A percentile compares a stretch with the other conserved stretches of the same genome.
phyloP scores from a whole-genome alignment of 2,888 invertebrate genomes.

The Eudasyphora cyanicolor region DNA sequence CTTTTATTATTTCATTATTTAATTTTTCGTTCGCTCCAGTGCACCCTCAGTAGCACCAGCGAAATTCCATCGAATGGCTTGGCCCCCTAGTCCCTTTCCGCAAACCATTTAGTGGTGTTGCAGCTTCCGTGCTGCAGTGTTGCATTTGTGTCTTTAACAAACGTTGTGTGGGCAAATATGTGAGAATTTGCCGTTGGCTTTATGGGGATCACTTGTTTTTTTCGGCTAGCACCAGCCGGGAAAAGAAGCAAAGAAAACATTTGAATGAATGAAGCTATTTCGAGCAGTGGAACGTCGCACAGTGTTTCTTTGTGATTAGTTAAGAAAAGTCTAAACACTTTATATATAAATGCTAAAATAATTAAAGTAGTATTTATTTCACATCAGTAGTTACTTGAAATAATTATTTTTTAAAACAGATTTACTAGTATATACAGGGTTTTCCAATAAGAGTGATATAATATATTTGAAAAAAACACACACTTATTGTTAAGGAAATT shows the following conservation, averaged over 20 bases:
- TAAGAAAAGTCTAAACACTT: no score
- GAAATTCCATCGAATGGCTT: neutral
- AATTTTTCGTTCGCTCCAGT: conserved; percentile 23
- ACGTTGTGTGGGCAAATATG: neutral
- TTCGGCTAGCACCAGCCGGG: neutral
- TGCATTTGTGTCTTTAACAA: conserved; percentile 46
- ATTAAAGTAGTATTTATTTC: no score
- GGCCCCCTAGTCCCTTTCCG: neutral
- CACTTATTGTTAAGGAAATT: no score
- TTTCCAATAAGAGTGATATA: no score
- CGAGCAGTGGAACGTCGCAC: no score
- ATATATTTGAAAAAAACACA: no score
- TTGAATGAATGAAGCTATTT: no score
- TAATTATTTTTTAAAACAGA: no score
- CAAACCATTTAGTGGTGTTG: neutral
- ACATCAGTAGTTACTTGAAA: no score
- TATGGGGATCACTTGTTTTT: neutral
- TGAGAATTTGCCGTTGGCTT: neutral
- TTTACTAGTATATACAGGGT: no score
- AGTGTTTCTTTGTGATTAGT: no score
- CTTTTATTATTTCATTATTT: conserved; percentile 56
- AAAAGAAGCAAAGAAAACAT: neutral
- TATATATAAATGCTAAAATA: no score
- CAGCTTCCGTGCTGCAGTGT: conserved; percentile 38
- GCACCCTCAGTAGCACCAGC: conserved; percentile 13